These are phyloP conservation scores for Protobothrops flavoviridis DNA, from an alignment of 2,113 vertebrate species.

Conservation along the genomic window DNA sequence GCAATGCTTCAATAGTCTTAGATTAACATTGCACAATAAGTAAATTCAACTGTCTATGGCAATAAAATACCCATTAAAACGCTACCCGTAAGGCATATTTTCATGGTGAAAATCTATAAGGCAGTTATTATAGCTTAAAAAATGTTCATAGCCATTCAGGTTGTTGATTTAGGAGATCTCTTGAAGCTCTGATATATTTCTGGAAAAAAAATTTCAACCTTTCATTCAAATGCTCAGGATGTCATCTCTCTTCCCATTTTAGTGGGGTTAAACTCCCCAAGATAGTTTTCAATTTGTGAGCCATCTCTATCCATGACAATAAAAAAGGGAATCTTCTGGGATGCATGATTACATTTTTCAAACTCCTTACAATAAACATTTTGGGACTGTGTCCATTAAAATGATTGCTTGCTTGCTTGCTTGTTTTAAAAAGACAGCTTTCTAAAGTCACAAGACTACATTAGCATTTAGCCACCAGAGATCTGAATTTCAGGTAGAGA, in stretches of 20 bases:
- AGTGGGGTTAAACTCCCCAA: neutral
- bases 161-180: constrained; percentile 23
- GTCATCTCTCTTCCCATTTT: neutral
- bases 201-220: neutral
- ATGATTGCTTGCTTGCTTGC: too few species aligned
- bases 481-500: neutral
- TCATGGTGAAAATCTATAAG: constrained; percentile 22
- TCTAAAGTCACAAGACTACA: neutral
- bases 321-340: neutral
- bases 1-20: neutral
- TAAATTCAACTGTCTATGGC: neutral
- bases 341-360: neutral
- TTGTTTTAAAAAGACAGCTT: too few species aligned
- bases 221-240: neutral
- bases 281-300: neutral
- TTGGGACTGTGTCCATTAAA: neutral
- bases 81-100: neutral
- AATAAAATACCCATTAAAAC: constrained; percentile 20
- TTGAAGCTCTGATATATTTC: constrained; percentile 43
- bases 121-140: constrained; percentile 10
- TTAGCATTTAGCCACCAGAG: too few species aligned
- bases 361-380: neutral
- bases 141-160: constrained; percentile 33
- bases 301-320: too few species aligned
- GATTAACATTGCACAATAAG: neutral